Percentiles rank a stretch among this genome's conserved stretches.
Evolutionary conservation across 1,140 invertebrate genomes (phyloP).

Genomic region (Solenopsis invicta): DNA sequence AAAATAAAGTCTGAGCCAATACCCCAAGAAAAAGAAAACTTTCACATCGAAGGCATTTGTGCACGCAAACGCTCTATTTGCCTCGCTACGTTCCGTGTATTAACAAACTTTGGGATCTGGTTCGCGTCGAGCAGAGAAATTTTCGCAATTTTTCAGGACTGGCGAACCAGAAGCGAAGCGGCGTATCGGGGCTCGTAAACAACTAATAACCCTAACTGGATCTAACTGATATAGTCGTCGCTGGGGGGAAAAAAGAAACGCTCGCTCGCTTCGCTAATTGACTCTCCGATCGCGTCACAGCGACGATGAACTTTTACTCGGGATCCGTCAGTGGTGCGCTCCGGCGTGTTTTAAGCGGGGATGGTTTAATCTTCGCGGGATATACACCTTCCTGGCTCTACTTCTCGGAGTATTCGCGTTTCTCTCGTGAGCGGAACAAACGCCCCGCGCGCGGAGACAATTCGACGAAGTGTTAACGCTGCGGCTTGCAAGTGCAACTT

Average conservation of each 20-base stretch:
- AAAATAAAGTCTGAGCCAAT: conserved; percentile 27
- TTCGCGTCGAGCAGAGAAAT: conserved; percentile 30
- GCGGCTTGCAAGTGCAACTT: conserved; percentile 69
- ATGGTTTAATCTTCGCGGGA: conserved; percentile 49
- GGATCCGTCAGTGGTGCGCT: not conserved
- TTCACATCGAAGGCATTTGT: conserved; percentile 9
- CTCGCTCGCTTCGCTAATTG: conserved; percentile 45
- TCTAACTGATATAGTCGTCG: conserved; percentile 31
- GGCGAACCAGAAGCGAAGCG: not conserved
- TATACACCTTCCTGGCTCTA: not conserved
- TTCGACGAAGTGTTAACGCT: conserved; percentile 71
- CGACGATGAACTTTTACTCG: conserved; percentile 32
- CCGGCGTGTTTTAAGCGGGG: conserved; percentile 15
- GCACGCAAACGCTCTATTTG: conserved; percentile 51
- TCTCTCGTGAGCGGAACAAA: not conserved
- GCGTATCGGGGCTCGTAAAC: conserved; percentile 44
- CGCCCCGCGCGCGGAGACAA: conserved; percentile 32
- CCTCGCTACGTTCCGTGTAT: conserved; percentile 34
- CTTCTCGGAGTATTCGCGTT: not conserved
- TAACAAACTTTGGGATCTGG: conserved; percentile 36
- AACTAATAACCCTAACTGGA: conserved; percentile 60
- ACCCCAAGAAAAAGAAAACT: conserved; percentile 50
- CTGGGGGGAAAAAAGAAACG: not conserved
- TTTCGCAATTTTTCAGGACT: conserved; percentile 44
- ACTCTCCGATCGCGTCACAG: conserved; percentile 39